phyloP scores from a whole-genome alignment of 2,113 vertebrate genomes.

The Tenrec ecaudatus region DNA sequence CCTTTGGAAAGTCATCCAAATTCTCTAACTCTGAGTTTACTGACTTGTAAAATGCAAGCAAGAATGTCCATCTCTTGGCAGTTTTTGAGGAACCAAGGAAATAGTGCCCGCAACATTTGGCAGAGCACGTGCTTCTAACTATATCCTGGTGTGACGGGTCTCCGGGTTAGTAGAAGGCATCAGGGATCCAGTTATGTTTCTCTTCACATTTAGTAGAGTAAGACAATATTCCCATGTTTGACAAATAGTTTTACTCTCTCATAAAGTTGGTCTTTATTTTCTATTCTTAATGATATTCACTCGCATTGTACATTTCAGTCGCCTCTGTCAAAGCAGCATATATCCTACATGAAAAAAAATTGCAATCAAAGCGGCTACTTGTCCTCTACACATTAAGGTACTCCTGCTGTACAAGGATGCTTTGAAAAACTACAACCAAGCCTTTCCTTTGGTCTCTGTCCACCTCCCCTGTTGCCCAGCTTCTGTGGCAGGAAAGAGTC shows the following conservation, averaged over 20 bases:
- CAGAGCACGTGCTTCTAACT: not conserved
- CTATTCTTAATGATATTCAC: no score
- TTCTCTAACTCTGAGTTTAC: not conserved
- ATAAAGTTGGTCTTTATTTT: not conserved
- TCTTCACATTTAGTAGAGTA: constrained; percentile 18
- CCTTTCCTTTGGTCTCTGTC: no score
- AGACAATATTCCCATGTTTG: not conserved
- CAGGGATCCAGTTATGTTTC: constrained; percentile 2
- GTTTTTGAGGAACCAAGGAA: not conserved
- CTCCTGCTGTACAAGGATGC: no score
- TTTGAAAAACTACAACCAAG: no score
- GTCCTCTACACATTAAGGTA: no score
- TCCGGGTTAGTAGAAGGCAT: not conserved
- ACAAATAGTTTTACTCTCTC: not conserved
- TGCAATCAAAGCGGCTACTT: no score
- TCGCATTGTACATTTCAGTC: no score
- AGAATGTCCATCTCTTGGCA: not conserved
- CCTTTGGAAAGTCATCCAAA: not conserved
- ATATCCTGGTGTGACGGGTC: not conserved
- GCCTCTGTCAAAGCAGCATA: no score
- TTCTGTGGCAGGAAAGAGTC: no score
- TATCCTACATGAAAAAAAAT: no score
- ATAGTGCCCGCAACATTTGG: not conserved
- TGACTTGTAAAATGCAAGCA: not conserved
- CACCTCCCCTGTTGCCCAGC: no score